A percentile compares a stretch with the other conserved stretches of the same genome.
Evolutionary conservation across 2,888 invertebrate species (phyloP).

Genomic region (Automeris io): DNA sequence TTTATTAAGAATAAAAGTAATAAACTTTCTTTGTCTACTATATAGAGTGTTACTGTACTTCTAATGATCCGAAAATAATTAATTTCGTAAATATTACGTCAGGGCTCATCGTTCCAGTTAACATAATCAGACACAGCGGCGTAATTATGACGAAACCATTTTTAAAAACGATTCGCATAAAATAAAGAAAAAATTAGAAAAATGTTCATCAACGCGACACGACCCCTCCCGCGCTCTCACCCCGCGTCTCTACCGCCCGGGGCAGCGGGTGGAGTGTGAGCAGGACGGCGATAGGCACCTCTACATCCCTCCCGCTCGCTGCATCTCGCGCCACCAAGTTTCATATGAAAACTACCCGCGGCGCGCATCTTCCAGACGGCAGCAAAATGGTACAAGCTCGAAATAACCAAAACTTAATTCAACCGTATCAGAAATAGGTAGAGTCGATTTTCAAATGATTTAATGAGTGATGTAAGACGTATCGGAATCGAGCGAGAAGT

Average conservation of each 20-base stretch:
- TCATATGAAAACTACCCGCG: slow-evolving; percentile 74
- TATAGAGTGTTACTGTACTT: too few species aligned
- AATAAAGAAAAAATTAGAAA: slow-evolving; percentile 74
- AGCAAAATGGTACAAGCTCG: slow-evolving; percentile 28
- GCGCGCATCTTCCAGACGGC: slow-evolving; percentile 43
- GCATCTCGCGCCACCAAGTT: slow-evolving; percentile 72
- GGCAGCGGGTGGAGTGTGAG: slow-evolving; percentile 62
- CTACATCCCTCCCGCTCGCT: slow-evolving; percentile 42
- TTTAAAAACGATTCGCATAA: slow-evolving; percentile 75
- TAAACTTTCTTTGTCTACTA: too few species aligned
- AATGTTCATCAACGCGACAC: slow-evolving; percentile 78
- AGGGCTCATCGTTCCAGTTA: slow-evolving; percentile 53
- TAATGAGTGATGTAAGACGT: slow-evolving; percentile 21
- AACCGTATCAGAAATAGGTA: slow-evolving; percentile 10
- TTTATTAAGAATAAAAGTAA: too few species aligned
- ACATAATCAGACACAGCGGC: slow-evolving; percentile 65
- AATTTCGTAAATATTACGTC: slow-evolving; percentile 16
- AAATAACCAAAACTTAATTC: slow-evolving; percentile 8
- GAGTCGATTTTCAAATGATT: slow-evolving; percentile 10
- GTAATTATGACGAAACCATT: slow-evolving; percentile 76
- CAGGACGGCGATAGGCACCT: slow-evolving; percentile 33
- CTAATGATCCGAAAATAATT: not conserved
- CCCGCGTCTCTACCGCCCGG: slow-evolving; percentile 40
- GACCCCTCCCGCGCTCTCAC: slow-evolving; percentile 34
- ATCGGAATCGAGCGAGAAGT: slow-evolving; percentile 33